Evolutionary conservation across 2,888 invertebrate species (phyloP), one percentile per base, ranked within the genome.

Genomic region (Magallana nippona): DNA sequence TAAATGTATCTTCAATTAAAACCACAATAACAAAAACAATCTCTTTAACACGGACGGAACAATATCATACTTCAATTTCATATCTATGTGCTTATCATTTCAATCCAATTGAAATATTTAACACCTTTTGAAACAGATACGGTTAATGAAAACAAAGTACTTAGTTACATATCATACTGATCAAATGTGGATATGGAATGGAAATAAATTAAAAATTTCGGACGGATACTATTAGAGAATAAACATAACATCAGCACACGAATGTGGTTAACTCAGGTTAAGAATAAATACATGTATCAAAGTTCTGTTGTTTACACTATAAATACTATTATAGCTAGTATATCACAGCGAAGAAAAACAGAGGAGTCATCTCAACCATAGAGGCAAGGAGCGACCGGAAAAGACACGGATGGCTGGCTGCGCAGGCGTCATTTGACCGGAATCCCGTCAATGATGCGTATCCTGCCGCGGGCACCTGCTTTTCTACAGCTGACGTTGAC

Each of bases 401-500:
- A 13, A 32, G 71, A 71, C 71, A 71, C 71, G 71, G 71, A 27
- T 71, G 71, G 71, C 13, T 71, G 71, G 32, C 71, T 71, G 71
- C 27, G 71, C 71, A 71, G 71, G 71, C 71, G 27, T 79, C 82
- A 90, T 71, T 88, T 86, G 62, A 91, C 89, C 32, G 91, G 90
- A 17, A 92, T 90, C 8, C 91, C 91, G 81, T 92, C 91, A 19
- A 92, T 86, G 55, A 92, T 89, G 10, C 89, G 87, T 15, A 92
- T 87, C 79, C 88, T 88, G 3, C 91, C 92, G 44, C 88, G 85
- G 17, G 90, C 88, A 13, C 92, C 91, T 19, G 91, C 92, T 84
- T 92, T 91, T 2, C 90, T 87, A 83, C 92, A 92, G 58, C 90
- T 91, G 55, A 92, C 90, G 10, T 88, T 89, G 32, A 92, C 88